Evolutionary conservation across 1,140 invertebrate genomes (phyloP).

Genomic region (Drosophila sproati): DNA sequence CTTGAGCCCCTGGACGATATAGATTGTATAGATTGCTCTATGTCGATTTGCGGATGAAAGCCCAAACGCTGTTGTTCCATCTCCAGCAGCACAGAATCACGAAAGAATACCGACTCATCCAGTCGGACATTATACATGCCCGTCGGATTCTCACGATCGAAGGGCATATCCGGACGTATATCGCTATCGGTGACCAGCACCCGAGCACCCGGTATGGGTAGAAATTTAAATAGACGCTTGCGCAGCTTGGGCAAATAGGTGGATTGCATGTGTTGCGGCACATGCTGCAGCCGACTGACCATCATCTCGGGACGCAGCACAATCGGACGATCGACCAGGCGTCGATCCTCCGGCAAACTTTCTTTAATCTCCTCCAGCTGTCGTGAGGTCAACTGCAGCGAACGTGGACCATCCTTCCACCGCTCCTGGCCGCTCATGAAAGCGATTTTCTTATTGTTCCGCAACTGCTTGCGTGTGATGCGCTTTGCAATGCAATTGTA

Average conservation of each 20-base stretch:
- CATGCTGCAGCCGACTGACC: constrained; percentile 35
- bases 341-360: constrained; percentile 53
- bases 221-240: constrained; percentile 73
- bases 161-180: constrained; percentile 57
- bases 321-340: constrained; percentile 54
- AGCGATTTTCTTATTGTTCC: constrained; percentile 79
- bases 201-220: constrained; percentile 66
- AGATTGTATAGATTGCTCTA: neutral
- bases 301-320: constrained; percentile 33
- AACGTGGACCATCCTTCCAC: constrained; percentile 60
- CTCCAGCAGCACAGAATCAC: constrained; percentile 48
- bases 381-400: constrained; percentile 48
- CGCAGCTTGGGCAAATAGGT: constrained; percentile 66
- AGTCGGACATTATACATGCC: constrained; percentile 53
- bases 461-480: constrained; percentile 62
- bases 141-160: constrained; percentile 59
- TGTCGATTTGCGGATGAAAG: neutral
- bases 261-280: constrained; percentile 58
- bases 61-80: constrained; percentile 18
- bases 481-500: constrained; percentile 72
- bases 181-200: constrained; percentile 72
- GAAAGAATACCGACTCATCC: constrained; percentile 54
- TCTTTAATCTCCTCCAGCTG: constrained; percentile 66
- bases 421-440: constrained; percentile 74
- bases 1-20: neutral